These are phyloP conservation scores for Staurois parvus DNA, from an alignment of 2,797 vertebrate species.

Conservation along the genomic window DNA sequence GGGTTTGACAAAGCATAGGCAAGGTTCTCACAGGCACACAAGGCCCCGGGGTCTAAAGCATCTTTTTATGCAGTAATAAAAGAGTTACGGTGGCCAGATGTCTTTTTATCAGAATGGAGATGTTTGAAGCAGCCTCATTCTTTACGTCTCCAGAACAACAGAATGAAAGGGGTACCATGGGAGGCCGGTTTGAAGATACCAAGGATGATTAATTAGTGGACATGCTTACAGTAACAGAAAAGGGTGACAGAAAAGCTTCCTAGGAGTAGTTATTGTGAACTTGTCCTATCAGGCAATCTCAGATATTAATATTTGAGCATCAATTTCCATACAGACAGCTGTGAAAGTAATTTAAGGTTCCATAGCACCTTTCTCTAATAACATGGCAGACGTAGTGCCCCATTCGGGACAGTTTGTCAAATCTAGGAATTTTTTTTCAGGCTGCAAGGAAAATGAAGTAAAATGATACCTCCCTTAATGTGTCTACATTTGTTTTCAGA, in stretches of 20 bases:
- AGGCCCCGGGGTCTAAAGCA: conserved; percentile 11
- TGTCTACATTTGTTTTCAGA: too few relatives aligned
- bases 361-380: too few relatives aligned
- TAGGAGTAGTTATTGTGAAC: not conserved
- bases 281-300: too few relatives aligned
- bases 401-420: too few relatives aligned
- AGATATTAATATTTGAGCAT: too few relatives aligned
- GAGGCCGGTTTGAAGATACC: not conserved
- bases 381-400: too few relatives aligned
- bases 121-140: not conserved
- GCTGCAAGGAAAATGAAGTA: too few relatives aligned
- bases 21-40: conserved; percentile 21
- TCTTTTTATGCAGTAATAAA: conserved; percentile 22
- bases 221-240: not conserved
- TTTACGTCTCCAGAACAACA: conserved; percentile 6
- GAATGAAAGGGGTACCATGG: not conserved
- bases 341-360: too few relatives aligned
- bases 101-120: not conserved
- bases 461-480: too few relatives aligned
- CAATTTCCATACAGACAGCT: too few relatives aligned
- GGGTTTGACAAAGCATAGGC: conserved; percentile 21
- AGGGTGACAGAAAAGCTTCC: not conserved
- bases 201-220: not conserved
- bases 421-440: too few relatives aligned
- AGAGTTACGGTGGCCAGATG: conserved; percentile 35